A percentile compares a stretch with the other conserved stretches of the same genome.
Conservation (phyloP, 1,140 invertebrate genomes). For the Potamilus streckersoni region DNA sequence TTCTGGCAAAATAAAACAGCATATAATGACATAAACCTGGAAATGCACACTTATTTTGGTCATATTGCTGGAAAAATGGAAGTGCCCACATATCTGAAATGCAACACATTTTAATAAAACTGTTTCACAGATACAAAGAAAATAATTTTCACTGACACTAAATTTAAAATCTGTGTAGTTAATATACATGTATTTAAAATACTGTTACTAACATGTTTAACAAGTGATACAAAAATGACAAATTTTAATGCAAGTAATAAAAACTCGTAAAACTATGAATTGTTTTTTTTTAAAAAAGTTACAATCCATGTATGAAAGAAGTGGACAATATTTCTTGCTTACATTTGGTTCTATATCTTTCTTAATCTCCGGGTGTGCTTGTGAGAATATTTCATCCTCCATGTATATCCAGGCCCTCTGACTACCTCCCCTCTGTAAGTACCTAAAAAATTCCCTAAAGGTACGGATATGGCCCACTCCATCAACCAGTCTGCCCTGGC, state of each 20-base stretch:
- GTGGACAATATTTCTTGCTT: slow-evolving; percentile 16
- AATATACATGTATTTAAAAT: background rate
- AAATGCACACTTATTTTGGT: too few relatives aligned
- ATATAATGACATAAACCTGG: too few relatives aligned
- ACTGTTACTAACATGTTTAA: background rate
- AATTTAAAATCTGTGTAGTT: too few relatives aligned
- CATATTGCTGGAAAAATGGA: too few relatives aligned
- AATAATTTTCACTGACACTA: too few relatives aligned
- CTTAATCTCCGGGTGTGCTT: slow-evolving; percentile 49
- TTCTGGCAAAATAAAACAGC: too few relatives aligned
- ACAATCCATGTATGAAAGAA: background rate
- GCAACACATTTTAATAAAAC: too few relatives aligned
- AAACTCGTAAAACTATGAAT: background rate
- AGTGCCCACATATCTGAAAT: too few relatives aligned
- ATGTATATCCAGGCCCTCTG: slow-evolving; percentile 59
- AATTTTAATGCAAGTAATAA: background rate
- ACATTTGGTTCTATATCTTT: slow-evolving; percentile 54
- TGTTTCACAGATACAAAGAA: too few relatives aligned
- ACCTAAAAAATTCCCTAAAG: slow-evolving; percentile 41
- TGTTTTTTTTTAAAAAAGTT: background rate
- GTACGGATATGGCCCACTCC: slow-evolving; percentile 44
- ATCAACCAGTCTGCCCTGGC: slow-evolving; percentile 34
- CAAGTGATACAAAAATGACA: background rate
- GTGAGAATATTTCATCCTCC: slow-evolving; percentile 64
- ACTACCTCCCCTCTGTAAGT: slow-evolving; percentile 26